Base-by-base conservation (phyloP, 1,140 invertebrate species). In the Mizuhopecten yessoensis region DNA sequence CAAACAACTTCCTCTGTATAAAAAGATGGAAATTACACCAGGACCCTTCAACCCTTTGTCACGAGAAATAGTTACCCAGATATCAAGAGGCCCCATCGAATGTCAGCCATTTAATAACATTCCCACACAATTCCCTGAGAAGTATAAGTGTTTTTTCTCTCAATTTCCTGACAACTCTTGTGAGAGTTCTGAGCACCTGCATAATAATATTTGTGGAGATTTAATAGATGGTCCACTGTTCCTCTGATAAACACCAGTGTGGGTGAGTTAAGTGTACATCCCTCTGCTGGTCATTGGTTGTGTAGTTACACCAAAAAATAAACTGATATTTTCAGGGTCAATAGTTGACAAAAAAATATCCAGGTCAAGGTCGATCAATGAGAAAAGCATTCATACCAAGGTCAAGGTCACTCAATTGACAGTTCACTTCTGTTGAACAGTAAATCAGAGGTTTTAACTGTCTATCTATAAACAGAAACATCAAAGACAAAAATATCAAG, bases 111-210 rank as follows among this genome's bases (percentile, higher is more conserved):
- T 75, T 75, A 75, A 75, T 75, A 75, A 29, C 57, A 75, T 29
- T 17, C 57, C n/a, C n/a, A 75, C 57, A 75, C 57, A 75, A 75
- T 75, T 75, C 57, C 57, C 57, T 75, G 57, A 75, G 23, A 75
- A 29, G 57, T n/a, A 75, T 23, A 29, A 75, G 57, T 75, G 57
- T 75, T 75, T n/a, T n/a, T 75, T 75, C 57, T 75, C 57, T 75
- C n/a, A n/a, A 75, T 75, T 75, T 75, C 57, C 57, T 75, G 57
- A 75, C 57, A 75, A 17, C 23, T 75, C 57, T 75, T n/a, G 0
- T 29, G 57, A 75, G 57, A 29, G 23, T 29, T 75, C 29, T 75
- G 57, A 75, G 57, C 17, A 75, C 57, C 57, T 75, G 5, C n/a
- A 29, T 75, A 75, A 75, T 75, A 75, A 75, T 17, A 29, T 75